Base-by-base conservation (phyloP, 1,140 invertebrate species). In the Berghia stephanieae region DNA sequence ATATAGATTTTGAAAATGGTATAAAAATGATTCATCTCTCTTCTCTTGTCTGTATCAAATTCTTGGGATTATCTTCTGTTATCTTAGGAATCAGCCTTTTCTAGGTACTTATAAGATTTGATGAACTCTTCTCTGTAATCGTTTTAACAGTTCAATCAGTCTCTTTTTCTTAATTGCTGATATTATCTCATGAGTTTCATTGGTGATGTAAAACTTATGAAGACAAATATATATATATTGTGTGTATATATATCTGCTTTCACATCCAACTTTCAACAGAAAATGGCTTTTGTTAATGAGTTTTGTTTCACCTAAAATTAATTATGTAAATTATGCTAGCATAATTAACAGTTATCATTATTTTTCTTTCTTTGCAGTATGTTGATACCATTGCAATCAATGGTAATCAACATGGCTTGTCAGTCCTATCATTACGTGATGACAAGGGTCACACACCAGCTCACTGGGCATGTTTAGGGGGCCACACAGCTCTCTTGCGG, bases 401-500 rank as follows among this genome's bases (percentile, higher is more conserved):
- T 85, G 16, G 83, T 88, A 34, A 89, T 75, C 78, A 82, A 34
- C 36, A 81, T 40, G 86, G 86, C 42, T 71, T 83, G 8, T 84
- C 84, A n/a, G 80, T 88, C 43, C 81, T 89, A 40, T 79, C 79
- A n/a, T 49, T 79, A 21, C 75, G 95, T 42, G 95, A 97, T 88
- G 94, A 96, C 84, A 96, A 96, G 91, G 96, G 95, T 24, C 96
- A 97, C 86, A 96, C 95, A 0, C 94, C 95, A 3, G 95, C 95
- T 16, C 96, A 97, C 88, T 97, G 95, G 96, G 95, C 94, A 16
- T 95, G 95, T 36, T 89, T 96, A 10, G 95, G 96, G 85, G 95
- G 96, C 21, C 86, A 92, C 90, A 95, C 84, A 31, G 78, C 83
- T 36, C 83, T 89, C 44, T 80, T 89, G 0, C 78, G 57, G 94